A percentile compares a stretch with the other conserved stretches of the same genome.
phyloP scores from a whole-genome alignment of 2,113 vertebrate species.

The Microcebus griseorufus region DNA sequence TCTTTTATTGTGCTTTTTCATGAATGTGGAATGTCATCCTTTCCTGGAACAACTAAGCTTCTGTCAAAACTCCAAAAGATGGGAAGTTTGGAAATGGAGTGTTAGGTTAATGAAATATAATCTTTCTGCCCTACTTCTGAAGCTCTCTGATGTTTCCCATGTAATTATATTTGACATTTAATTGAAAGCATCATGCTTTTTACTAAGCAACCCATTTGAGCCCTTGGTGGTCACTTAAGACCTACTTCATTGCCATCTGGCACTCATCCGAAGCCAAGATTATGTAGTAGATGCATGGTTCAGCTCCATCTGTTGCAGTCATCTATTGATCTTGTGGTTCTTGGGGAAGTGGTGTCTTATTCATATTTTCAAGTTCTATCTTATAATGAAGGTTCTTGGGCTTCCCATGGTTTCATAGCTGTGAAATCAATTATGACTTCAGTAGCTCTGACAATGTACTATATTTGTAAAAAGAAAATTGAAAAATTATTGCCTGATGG shows the following conservation, averaged over 20 bases:
- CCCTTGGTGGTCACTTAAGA: constrained; percentile 67
- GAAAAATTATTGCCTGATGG: constrained; percentile 75
- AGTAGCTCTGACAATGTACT: constrained; percentile 50
- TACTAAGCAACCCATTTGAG: constrained; percentile 56
- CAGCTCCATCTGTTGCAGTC: background rate
- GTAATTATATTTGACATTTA: constrained; percentile 68
- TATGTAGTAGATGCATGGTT: background rate
- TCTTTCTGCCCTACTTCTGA: constrained; percentile 7
- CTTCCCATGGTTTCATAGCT: constrained; percentile 57
- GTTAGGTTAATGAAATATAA: constrained; percentile 27
- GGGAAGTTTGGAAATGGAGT: constrained; percentile 4
- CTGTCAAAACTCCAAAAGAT: constrained; percentile 38
- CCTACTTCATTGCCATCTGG: constrained; percentile 47
- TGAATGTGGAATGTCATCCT: background rate
- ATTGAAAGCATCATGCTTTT: constrained; percentile 65
- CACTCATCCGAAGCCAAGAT: constrained; percentile 11
- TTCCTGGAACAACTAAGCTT: constrained; percentile 41
- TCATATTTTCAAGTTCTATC: constrained; percentile 63
- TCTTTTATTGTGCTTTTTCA: constrained; percentile 3
- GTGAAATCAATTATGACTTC: constrained; percentile 71
- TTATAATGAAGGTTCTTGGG: constrained; percentile 62
- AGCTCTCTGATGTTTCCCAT: constrained; percentile 24
- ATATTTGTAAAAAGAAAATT: constrained; percentile 74
- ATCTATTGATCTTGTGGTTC: constrained; percentile 66
- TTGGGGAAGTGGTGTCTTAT: constrained; percentile 53